Percentiles rank a stretch among this genome's conserved stretches.
Evolutionary conservation across 2,888 invertebrate species (phyloP).

Genomic region (Strigamia transsilvanica): DNA sequence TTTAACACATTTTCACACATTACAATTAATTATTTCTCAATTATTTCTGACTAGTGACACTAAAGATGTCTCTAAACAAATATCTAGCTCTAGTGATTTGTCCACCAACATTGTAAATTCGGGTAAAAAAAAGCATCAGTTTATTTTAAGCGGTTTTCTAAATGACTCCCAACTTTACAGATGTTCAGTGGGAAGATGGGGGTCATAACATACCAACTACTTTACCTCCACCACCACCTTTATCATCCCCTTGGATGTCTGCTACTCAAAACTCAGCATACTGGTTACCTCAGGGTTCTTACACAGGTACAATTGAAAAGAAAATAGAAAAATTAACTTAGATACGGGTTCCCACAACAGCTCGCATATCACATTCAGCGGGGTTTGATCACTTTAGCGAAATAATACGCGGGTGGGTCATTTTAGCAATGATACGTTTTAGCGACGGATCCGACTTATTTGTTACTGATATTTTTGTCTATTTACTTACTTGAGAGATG

Average conservation of each 20-base stretch:
- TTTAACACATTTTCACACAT: too few relatives aligned
- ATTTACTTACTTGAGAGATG: too few relatives aligned
- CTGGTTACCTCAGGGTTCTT: conserved; percentile 55
- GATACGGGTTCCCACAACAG: too few relatives aligned
- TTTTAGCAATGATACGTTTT: too few relatives aligned
- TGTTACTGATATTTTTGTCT: too few relatives aligned
- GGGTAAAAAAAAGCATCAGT: background rate
- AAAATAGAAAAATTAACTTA: too few relatives aligned
- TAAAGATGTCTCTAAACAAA: conserved; percentile 17
- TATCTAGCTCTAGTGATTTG: background rate
- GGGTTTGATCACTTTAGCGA: too few relatives aligned
- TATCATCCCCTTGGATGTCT: conserved; percentile 52
- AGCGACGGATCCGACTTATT: too few relatives aligned
- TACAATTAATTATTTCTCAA: too few relatives aligned
- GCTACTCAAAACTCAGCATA: conserved; percentile 53
- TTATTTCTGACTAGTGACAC: background rate
- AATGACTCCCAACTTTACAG: background rate
- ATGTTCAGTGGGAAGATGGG: conserved; percentile 54
- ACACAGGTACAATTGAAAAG: conserved; percentile 48
- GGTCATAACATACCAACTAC: conserved; percentile 25
- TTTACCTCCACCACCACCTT: conserved; percentile 53
- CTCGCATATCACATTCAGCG: too few relatives aligned
- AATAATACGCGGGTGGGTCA: too few relatives aligned
- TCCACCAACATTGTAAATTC: background rate
- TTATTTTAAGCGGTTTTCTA: background rate